Percentiles rank a stretch among this genome's conserved stretches.
phyloP scores from a whole-genome alignment of 2,888 invertebrate species.

The Euphydryas editha region DNA sequence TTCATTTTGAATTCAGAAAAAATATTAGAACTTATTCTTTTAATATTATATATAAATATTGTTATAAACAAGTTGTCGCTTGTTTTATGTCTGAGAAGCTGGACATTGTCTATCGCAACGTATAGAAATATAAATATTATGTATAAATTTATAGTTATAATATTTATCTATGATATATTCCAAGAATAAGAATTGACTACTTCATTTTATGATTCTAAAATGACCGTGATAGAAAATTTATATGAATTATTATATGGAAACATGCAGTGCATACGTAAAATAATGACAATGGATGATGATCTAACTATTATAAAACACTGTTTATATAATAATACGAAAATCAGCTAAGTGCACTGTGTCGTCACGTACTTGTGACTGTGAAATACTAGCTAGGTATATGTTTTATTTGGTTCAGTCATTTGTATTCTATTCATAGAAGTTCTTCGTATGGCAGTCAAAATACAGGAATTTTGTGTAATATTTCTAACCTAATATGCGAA shows the following conservation, averaged over 20 bases:
- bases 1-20: background rate
- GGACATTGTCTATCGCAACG: background rate
- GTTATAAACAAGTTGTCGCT: too few relatives aligned
- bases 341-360: slow-evolving; percentile 75
- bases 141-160: slow-evolving; percentile 25
- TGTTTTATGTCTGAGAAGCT: too few relatives aligned
- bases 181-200: slow-evolving; percentile 59
- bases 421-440: slow-evolving; percentile 48
- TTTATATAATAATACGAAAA: slow-evolving; percentile 46
- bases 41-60: too few relatives aligned
- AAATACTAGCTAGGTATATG: slow-evolving; percentile 54
- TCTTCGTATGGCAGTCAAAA: slow-evolving; percentile 58
- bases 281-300: slow-evolving; percentile 18
- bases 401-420: slow-evolving; percentile 56
- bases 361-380: slow-evolving; percentile 64
- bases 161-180: slow-evolving; percentile 45
- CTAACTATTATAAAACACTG: slow-evolving; percentile 35
- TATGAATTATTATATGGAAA: slow-evolving; percentile 19
- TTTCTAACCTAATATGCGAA: slow-evolving; percentile 77
- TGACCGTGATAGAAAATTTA: slow-evolving; percentile 11
- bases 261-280: slow-evolving; percentile 34
- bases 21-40: background rate
- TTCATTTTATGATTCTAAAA: slow-evolving; percentile 44
- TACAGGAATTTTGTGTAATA: slow-evolving; percentile 39
- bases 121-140: background rate